Evolutionary conservation across 64 coral and sea anemone genomes (phyloP).

Genomic region (Pocillopora verrucosa): DNA sequence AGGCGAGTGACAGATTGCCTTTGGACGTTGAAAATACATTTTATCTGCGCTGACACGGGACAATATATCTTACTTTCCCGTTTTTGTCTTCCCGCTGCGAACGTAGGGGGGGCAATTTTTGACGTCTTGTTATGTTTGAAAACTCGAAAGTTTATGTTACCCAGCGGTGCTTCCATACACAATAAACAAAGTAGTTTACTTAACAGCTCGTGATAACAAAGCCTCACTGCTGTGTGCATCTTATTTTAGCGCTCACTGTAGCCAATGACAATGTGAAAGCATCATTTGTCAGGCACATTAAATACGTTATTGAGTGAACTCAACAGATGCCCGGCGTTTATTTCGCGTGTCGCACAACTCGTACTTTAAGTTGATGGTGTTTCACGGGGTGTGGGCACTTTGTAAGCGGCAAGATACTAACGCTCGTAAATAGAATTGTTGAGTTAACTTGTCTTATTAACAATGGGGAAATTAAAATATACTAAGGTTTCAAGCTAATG

Average conservation of each 20-base stretch:
- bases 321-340: too few relatives aligned
- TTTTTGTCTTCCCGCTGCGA: conserved; percentile 28
- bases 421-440: neutral
- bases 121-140: conserved; percentile 24
- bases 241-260: neutral
- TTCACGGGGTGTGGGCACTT: neutral
- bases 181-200: conserved; percentile 13
- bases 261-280: conserved; percentile 17
- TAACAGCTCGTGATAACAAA: neutral
- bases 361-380: neutral
- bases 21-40: conserved; percentile 39
- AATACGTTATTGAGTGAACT: conserved; percentile 10
- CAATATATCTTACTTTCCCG: neutral
- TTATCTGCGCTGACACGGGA: conserved; percentile 39
- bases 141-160: conserved; percentile 39
- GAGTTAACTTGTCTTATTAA: neutral
- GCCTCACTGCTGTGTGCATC: neutral
- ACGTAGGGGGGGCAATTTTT: conserved; percentile 4
- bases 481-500: neutral
- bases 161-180: conserved; percentile 26
- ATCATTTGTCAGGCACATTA: conserved; percentile 7
- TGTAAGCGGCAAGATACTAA: neutral
- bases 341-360: conserved; percentile 5
- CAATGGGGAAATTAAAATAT: neutral
- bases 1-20: conserved; percentile 34